Percentiles rank a stretch among this genome's conserved stretches.
Conservation (phyloP, 2,888 invertebrate genomes). For the Phaonia tiefii region DNA sequence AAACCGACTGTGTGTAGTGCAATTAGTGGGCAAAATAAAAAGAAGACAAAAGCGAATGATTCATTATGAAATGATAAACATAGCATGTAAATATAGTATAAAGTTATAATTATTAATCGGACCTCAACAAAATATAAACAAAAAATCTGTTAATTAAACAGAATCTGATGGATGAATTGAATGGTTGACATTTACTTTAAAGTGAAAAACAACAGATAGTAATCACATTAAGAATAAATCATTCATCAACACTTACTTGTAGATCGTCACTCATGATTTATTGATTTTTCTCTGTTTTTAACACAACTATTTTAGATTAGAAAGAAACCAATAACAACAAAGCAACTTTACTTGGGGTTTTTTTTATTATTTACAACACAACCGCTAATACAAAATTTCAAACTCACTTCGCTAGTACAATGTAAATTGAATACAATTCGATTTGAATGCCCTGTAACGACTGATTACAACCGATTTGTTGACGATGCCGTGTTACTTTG, state of each 20-base stretch:
- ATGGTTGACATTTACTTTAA: background rate
- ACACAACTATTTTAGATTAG: conserved; percentile 8
- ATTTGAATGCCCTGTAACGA: background rate
- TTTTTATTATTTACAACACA: background rate
- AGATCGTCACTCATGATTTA: conserved; percentile 59
- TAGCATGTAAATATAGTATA: conserved; percentile 33
- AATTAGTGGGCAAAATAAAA: conserved; percentile 3
- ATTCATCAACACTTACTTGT: conserved; percentile 50
- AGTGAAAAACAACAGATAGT: background rate
- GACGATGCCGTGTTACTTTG: conserved; percentile 71
- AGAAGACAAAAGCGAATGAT: conserved; percentile 17
- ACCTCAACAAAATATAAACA: conserved; percentile 8
- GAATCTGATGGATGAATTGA: background rate
- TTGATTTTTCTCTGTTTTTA: conserved; percentile 23
- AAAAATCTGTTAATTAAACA: background rate
- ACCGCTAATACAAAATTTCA: too few species aligned
- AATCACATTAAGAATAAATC: conserved; percentile 27
- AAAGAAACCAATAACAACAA: conserved; percentile 5
- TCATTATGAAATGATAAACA: background rate
- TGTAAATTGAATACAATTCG: background rate
- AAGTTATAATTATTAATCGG: conserved; percentile 13
- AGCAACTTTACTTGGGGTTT: background rate
- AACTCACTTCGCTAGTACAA: conserved; percentile 33
- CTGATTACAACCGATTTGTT: background rate
- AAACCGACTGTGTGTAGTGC: conserved; percentile 9